A percentile compares a stretch with the other conserved stretches of the same genome.
Conservation (phyloP, 2,888 invertebrate genomes). For the Plagodis dolabraria region DNA sequence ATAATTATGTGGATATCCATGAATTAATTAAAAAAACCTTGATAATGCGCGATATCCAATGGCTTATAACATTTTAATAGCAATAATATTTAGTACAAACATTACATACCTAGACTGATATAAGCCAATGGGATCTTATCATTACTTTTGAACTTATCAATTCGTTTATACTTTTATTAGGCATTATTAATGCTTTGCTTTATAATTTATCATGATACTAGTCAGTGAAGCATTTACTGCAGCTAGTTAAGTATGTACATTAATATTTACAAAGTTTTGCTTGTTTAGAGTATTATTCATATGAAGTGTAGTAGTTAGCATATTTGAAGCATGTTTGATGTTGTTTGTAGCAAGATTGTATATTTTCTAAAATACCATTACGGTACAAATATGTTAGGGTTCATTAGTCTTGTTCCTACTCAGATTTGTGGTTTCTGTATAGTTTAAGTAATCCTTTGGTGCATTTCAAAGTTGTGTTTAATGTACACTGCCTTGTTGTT, state of each 20-base stretch:
- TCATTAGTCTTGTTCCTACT: conserved; percentile 3
- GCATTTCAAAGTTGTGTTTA: conserved; percentile 48
- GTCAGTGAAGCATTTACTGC: conserved; percentile 46
- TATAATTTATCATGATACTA: conserved; percentile 50
- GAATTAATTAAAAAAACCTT: conserved; percentile 28
- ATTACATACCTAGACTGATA: conserved; percentile 41
- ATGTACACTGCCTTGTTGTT: conserved; percentile 54
- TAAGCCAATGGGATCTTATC: conserved; percentile 56
- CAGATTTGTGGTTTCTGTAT: conserved; percentile 24
- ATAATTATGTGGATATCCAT: conserved; percentile 51
- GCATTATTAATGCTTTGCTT: conserved; percentile 65
- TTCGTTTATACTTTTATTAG: conserved; percentile 44
- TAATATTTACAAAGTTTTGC: conserved; percentile 24
- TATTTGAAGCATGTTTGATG: conserved; percentile 29
- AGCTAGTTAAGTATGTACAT: conserved; percentile 32
- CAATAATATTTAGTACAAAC: conserved; percentile 50
- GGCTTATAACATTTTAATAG: conserved; percentile 49
- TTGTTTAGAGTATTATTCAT: conserved; percentile 21
- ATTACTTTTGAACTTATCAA: conserved; percentile 44
- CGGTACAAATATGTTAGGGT: conserved; percentile 11
- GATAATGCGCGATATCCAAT: conserved; percentile 36
- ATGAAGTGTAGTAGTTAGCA: conserved; percentile 26
- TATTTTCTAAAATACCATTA: conserved; percentile 2
- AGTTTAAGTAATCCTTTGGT: conserved; percentile 34
- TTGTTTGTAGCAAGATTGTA: conserved; percentile 12